phyloP scores from a whole-genome alignment of 1,140 invertebrate genomes.

The Drosophila gunungcola region DNA sequence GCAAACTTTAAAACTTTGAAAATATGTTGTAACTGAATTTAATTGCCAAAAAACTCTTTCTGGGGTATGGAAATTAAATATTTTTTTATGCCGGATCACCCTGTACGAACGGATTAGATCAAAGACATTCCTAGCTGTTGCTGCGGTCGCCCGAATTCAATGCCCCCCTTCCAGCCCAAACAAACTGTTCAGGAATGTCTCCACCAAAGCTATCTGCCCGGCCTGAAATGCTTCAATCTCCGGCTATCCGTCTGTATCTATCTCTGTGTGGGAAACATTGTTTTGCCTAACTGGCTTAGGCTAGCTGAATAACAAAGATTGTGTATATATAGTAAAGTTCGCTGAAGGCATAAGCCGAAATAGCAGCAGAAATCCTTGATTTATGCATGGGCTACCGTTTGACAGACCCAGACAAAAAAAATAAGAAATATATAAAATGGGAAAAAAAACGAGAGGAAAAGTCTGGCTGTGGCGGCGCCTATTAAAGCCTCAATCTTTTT shows the following conservation, averaged over 20 bases:
- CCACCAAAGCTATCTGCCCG: constrained; percentile 60
- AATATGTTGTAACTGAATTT: constrained; percentile 31
- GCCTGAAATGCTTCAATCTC: constrained; percentile 49
- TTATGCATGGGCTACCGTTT: constrained; percentile 80
- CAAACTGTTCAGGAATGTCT: constrained; percentile 64
- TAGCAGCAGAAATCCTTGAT: constrained; percentile 72
- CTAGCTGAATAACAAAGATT: constrained; percentile 62
- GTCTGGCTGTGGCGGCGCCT: constrained; percentile 69
- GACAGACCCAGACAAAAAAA: constrained; percentile 55
- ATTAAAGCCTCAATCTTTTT: constrained; percentile 80
- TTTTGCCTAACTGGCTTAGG: constrained; percentile 72
- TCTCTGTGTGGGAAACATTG: constrained; percentile 75
- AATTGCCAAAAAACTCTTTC: constrained; percentile 17
- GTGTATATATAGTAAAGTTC: constrained; percentile 30
- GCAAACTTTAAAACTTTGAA: constrained; percentile 2
- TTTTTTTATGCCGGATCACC: constrained; percentile 53
- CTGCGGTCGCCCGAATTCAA: constrained; percentile 47
- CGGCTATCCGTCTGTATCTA: constrained; percentile 31
- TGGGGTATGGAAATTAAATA: constrained; percentile 37
- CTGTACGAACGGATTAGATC: constrained; percentile 70
- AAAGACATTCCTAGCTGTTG: constrained; percentile 80
- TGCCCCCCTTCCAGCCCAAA: constrained; percentile 20
- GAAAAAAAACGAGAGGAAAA: constrained; percentile 9
- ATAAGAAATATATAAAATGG: constrained; percentile 2
- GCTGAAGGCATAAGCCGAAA: constrained; percentile 41